Conservation (phyloP, 2,888 invertebrate genomes). For the Eulithis prunata region DNA sequence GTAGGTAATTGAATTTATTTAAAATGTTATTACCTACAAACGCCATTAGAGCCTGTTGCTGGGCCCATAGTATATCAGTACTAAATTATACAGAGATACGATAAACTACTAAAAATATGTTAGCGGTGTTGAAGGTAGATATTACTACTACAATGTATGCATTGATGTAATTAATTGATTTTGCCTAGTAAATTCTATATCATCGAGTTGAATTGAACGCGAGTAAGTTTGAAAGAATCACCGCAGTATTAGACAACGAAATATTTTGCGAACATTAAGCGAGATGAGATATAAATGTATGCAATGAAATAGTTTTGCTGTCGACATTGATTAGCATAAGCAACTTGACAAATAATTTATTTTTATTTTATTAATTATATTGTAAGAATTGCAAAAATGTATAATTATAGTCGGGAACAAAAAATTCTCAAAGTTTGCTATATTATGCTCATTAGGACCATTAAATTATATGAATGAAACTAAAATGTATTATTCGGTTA, state of each 20-base stretch:
- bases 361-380: background rate
- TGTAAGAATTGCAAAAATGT: background rate
- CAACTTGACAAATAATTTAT: no score
- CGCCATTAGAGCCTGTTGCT: background rate
- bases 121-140: background rate
- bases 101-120: background rate
- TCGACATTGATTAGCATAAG: no score
- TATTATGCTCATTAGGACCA: background rate
- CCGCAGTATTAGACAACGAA: no score
- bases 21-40: no score
- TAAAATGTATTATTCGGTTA: background rate
- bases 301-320: no score
- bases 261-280: no score
- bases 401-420: background rate
- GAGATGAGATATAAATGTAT: no score
- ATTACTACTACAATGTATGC: no score
- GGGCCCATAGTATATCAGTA: background rate
- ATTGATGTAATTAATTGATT: no score
- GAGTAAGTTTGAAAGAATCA: no score
- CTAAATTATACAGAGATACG: background rate
- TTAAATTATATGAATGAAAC: background rate
- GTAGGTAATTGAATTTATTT: background rate
- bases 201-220: no score
- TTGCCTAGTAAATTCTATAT: no score
- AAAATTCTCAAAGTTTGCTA: background rate